Conservation (phyloP, 2,797 vertebrate genomes). For the Helicolenus hilgendorfi region DNA sequence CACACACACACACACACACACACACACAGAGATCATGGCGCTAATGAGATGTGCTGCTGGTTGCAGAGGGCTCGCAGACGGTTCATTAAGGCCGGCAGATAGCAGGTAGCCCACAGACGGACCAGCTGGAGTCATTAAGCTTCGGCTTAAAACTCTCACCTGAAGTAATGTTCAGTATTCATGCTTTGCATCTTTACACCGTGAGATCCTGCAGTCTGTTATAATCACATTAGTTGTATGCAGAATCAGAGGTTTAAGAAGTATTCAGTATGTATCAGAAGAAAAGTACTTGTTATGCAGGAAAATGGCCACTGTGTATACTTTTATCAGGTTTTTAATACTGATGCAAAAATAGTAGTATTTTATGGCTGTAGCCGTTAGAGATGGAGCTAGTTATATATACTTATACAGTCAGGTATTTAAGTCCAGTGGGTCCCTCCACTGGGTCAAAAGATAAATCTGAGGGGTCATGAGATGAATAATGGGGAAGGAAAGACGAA, state of each 20-base stretch:
- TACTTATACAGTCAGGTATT: background rate
- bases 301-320: background rate
- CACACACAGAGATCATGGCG: background rate
- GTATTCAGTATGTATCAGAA: background rate
- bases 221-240: background rate
- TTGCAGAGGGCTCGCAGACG: constrained; percentile 35
- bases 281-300: background rate
- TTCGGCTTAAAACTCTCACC: constrained; percentile 35
- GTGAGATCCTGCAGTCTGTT: background rate
- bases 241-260: background rate
- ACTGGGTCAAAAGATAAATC: background rate
- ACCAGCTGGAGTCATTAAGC: constrained; percentile 65
- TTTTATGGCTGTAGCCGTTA: background rate
- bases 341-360: background rate
- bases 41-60: constrained; percentile 71
- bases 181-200: constrained; percentile 22
- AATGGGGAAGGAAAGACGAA: background rate
- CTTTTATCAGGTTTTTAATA: background rate
- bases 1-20: constrained; percentile 24
- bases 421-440: background rate
- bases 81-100: constrained; percentile 71
- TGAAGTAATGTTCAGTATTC: constrained; percentile 30
- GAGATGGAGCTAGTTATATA: background rate
- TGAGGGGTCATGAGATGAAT: background rate
- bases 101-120: constrained; percentile 50